phyloP scores from a whole-genome alignment of 2,797 vertebrate species.

The Argyrosomus regius region DNA sequence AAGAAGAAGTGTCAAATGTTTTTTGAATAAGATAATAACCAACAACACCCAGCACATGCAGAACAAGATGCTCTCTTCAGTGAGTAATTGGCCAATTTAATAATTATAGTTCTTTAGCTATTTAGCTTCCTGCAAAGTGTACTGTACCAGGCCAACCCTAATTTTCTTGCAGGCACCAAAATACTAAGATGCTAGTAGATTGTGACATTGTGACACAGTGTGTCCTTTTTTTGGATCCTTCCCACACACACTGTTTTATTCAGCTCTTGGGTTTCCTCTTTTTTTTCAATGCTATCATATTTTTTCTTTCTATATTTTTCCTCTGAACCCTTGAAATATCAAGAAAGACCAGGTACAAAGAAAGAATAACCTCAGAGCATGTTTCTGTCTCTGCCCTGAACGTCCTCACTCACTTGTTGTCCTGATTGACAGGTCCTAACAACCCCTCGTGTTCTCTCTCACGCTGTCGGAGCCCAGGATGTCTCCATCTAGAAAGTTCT shows the following conservation, averaged over 20 bases:
- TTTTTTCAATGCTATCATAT: not conserved
- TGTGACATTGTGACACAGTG: not conserved
- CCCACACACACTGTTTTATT: conserved; percentile 26
- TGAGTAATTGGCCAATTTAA: too few relatives aligned
- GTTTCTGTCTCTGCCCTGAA: conserved; percentile 1
- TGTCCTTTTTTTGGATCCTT: conserved; percentile 18
- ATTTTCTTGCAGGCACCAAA: not conserved
- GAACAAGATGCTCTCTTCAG: too few relatives aligned
- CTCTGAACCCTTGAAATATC: conserved; percentile 6
- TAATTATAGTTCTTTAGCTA: not conserved
- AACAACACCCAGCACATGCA: not conserved
- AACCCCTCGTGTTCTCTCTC: conserved; percentile 26
- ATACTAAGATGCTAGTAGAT: not conserved
- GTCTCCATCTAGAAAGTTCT: conserved; percentile 62
- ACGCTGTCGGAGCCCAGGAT: conserved; percentile 52
- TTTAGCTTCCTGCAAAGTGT: not conserved
- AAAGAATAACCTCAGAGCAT: not conserved
- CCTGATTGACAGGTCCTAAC: conserved; percentile 56
- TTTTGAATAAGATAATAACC: not conserved
- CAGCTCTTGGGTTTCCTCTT: conserved; percentile 23
- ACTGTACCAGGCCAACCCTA: not conserved
- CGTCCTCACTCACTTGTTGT: conserved; percentile 22
- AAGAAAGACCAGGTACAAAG: not conserved
- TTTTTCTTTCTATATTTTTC: not conserved
- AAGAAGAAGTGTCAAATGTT: too few relatives aligned